These are phyloP conservation scores for Drosophila mauritiana DNA, from an alignment of 1,140 invertebrate species.

Conservation along the genomic window DNA sequence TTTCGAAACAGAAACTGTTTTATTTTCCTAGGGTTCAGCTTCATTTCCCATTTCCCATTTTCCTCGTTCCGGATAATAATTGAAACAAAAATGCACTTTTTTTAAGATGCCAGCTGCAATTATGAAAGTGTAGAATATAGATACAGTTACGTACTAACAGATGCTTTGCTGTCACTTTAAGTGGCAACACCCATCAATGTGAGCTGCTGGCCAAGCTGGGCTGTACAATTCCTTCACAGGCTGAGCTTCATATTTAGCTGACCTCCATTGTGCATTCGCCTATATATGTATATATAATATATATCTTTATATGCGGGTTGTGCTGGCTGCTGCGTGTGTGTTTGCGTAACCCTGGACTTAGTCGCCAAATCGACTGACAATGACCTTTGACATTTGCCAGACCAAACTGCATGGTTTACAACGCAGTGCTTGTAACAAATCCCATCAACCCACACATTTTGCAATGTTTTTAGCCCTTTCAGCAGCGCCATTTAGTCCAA, in stretches of 20 bases:
- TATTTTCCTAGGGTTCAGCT: slow-evolving; percentile 3
- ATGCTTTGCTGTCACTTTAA: too few relatives aligned
- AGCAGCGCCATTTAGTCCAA: neutral
- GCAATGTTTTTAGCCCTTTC: neutral
- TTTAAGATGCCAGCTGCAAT: neutral
- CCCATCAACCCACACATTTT: neutral
- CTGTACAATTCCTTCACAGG: neutral
- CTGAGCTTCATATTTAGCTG: slow-evolving; percentile 2
- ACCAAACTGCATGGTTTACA: slow-evolving; percentile 29
- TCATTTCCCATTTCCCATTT: neutral
- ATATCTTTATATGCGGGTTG: slow-evolving; percentile 6
- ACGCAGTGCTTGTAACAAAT: neutral
- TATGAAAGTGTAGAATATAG: neutral
- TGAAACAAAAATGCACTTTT: neutral
- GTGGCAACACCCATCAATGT: neutral
- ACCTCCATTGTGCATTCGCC: slow-evolving; percentile 17
- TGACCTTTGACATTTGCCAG: slow-evolving; percentile 72
- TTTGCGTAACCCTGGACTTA: slow-evolving; percentile 65
- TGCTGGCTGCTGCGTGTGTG: slow-evolving; percentile 14
- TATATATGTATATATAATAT: neutral
- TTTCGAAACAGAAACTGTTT: slow-evolving; percentile 9
- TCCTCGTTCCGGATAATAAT: slow-evolving; percentile 10
- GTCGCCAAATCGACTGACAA: slow-evolving; percentile 55
- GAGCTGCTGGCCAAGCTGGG: neutral
- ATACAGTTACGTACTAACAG: neutral